Percentiles rank a stretch among this genome's conserved stretches.
Evolutionary conservation across 30 jellyfish, hydroid and myxozoan genomes (phyloP).

Genomic region (Cassiopea andromeda): DNA sequence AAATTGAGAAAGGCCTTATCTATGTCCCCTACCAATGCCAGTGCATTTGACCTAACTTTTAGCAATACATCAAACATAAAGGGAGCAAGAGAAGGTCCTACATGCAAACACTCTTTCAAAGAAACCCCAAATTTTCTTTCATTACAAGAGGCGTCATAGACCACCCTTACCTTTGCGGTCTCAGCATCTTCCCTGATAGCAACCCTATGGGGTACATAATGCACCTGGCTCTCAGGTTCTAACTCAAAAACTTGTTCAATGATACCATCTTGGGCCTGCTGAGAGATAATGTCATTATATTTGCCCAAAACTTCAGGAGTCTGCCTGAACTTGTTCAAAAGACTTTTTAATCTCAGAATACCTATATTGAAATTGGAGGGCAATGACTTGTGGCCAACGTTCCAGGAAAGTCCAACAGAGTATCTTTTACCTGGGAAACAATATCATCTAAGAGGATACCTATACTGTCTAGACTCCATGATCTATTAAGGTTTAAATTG

Average conservation of each 20-base stretch:
- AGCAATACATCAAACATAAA: slow-evolving; percentile 29
- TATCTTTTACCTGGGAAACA: too few species aligned
- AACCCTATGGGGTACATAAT: slow-evolving; percentile 44
- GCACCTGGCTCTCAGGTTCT: slow-evolving; percentile 11
- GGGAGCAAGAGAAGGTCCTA: slow-evolving; percentile 53
- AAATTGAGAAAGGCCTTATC: slow-evolving; percentile 61
- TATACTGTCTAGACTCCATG: slow-evolving; percentile 6
- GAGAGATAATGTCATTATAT: slow-evolving; percentile 13
- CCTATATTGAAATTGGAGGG: slow-evolving; percentile 2
- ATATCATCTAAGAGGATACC: slow-evolving; percentile 18
- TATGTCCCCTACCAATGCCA: slow-evolving; percentile 51
- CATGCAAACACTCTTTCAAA: slow-evolving; percentile 50
- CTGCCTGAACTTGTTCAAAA: neutral
- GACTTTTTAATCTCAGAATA: slow-evolving; percentile 2
- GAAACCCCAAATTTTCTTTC: slow-evolving; percentile 16
- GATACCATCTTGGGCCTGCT: slow-evolving; percentile 21
- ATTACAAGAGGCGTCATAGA: too few species aligned
- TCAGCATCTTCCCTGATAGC: slow-evolving; percentile 31
- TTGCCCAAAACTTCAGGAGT: neutral
- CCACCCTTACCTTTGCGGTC: too few species aligned
- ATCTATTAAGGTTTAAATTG: neutral
- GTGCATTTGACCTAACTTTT: slow-evolving; percentile 22
- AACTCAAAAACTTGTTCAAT: slow-evolving; percentile 24
- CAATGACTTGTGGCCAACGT: slow-evolving; percentile 22
- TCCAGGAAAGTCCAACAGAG: neutral